Evolutionary conservation across 1,140 invertebrate genomes (phyloP), one percentile per base, ranked within the genome.

Genomic region (Holcopasites calliopsidis): DNA sequence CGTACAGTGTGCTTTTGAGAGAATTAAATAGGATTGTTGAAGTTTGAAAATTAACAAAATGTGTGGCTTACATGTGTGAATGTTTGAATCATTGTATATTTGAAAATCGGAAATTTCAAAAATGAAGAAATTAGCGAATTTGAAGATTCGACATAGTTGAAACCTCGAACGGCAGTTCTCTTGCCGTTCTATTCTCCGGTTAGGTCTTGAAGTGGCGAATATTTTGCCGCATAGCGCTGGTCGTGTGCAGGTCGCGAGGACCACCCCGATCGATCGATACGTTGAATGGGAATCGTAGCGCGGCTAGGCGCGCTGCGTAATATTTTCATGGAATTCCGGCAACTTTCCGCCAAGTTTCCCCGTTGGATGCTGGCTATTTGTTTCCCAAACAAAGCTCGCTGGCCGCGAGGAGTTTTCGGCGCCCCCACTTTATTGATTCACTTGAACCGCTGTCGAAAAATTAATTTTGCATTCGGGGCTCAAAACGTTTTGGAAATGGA

Each of bases 381-480:
- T 74, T 74, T 66, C 18, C 13, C 61, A 55, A 74, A 44, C 18
- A 55, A 42, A 66, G 55, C 61, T 57, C 38, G 23, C 5, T 3
- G 21, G 58, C 26, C 49, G 44, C 33, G 23, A 47, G 2, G 33
- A 7, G 31, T 11, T n/a, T 5, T 18, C 28, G n/a, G 16, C 31
- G 26, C 42, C 13, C 8, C 50, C 33, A 33, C 71, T 66, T 44
- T 21, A 55, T 54, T 66, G 66, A 57, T 74, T 57, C 61, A 55
- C 16, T 38, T 21, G 65, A 57, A 74, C 66, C 66, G 50, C 61
- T 55, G 31, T n/a, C 44, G 6, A 26, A 44, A 74, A 66, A 55
- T 74, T 55, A 31, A 55, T 74, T 66, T 55, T 38, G 49, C n/a
- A 21, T 72, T 21, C n/a, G 58, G 33, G 47, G 35, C 28, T 26